Conservation (phyloP, 2,888 invertebrate species). For the Trachelus stipa region DNA sequence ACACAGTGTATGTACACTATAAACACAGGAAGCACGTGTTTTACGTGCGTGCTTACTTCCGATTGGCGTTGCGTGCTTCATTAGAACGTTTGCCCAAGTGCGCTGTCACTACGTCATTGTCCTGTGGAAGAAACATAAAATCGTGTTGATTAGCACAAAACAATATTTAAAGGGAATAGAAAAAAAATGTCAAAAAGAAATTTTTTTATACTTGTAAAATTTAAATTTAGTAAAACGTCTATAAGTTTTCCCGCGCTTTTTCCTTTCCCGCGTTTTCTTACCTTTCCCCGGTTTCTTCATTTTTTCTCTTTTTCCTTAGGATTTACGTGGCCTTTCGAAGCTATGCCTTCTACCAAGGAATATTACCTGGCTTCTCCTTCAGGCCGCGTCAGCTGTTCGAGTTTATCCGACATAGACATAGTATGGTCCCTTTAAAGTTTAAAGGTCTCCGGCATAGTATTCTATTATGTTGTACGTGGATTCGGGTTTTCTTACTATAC, state of each 20-base stretch:
- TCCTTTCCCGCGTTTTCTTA: not conserved
- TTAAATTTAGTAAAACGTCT: not conserved
- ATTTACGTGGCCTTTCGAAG: not conserved
- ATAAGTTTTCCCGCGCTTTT: not conserved
- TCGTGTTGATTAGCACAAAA: not conserved
- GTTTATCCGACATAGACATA: conserved; percentile 1
- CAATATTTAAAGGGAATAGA: not conserved
- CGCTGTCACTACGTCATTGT: not conserved
- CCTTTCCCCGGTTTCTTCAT: not conserved
- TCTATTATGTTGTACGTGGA: conserved; percentile 8
- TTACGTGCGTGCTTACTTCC: conserved; percentile 11
- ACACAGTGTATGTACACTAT: not conserved
- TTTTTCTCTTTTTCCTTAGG: not conserved
- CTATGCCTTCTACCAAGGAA: not conserved
- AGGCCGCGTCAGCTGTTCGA: conserved; percentile 47
- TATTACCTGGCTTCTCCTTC: not conserved
- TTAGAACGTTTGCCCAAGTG: not conserved
- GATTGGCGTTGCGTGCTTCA: conserved; percentile 8
- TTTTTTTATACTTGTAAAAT: not conserved
- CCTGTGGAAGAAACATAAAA: not conserved
- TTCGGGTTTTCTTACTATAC: conserved; percentile 3
- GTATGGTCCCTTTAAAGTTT: conserved; percentile 54
- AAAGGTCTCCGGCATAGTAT: conserved; percentile 41
- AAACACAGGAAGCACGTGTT: conserved; percentile 3
- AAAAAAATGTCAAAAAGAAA: too few species aligned